Conservation (phyloP, 2,797 vertebrate genomes). For the Neosalanx taihuensis region DNA sequence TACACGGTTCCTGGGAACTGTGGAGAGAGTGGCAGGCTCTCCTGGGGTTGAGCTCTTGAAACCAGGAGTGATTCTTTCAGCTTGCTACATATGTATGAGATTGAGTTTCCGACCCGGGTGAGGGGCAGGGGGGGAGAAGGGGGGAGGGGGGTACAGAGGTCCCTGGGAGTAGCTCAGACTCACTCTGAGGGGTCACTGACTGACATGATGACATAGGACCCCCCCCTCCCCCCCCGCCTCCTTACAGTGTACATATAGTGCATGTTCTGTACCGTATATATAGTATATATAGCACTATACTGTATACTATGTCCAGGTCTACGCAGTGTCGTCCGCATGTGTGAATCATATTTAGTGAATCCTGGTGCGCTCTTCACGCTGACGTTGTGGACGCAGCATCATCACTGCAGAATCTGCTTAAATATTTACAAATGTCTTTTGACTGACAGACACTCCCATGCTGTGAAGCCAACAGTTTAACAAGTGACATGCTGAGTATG, state of each 20-base stretch:
- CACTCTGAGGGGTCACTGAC: background rate
- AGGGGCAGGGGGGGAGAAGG: background rate
- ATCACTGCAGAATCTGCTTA: background rate
- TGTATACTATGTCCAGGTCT: background rate
- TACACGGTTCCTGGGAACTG: slow-evolving; percentile 35
- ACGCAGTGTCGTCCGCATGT: too few species aligned
- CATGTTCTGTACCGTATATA: background rate
- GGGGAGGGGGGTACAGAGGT: slow-evolving; percentile 4
- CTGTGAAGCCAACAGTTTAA: slow-evolving; percentile 45
- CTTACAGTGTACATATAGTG: background rate
- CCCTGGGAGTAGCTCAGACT: slow-evolving; percentile 15
- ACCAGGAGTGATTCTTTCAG: slow-evolving; percentile 8
- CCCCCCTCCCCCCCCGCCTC: background rate
- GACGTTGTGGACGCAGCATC: slow-evolving; percentile 7
- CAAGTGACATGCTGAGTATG: slow-evolving; percentile 31
- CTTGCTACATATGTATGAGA: slow-evolving; percentile 31
- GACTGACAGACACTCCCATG: slow-evolving; percentile 40
- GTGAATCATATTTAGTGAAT: too few species aligned
- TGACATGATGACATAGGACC: slow-evolving; percentile 25
- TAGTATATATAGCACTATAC: background rate
- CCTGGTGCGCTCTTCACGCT: background rate
- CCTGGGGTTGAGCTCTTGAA: slow-evolving; percentile 21
- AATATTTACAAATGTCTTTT: slow-evolving; percentile 8
- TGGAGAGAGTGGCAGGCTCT: slow-evolving; percentile 22
- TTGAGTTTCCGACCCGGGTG: slow-evolving; percentile 21